Evolutionary conservation across 2,113 vertebrate species (phyloP).

Genomic region (Dasyprocta punctata): DNA sequence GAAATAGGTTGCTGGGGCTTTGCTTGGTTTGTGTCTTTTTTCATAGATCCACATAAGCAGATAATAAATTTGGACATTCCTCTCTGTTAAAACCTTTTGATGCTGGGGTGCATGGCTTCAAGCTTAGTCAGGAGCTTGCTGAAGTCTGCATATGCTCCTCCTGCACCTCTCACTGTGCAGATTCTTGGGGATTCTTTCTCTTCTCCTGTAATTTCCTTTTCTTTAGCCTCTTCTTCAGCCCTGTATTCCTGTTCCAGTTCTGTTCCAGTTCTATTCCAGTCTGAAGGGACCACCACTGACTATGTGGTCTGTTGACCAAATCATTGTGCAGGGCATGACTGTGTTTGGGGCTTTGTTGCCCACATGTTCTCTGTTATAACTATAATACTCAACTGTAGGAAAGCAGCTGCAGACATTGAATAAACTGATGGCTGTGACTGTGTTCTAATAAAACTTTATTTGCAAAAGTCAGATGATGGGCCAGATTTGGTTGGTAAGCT

Average conservation of each 20-base stretch:
- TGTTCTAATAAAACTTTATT: constrained; percentile 42
- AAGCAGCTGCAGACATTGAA: background rate
- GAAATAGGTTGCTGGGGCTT: background rate
- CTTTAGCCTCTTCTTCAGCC: background rate
- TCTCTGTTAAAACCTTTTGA: background rate
- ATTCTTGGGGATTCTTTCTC: background rate
- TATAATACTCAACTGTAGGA: background rate
- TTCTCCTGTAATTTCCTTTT: background rate
- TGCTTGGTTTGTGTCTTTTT: background rate
- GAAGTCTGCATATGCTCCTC: background rate
- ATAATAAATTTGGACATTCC: background rate
- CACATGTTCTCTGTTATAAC: background rate
- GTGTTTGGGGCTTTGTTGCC: background rate
- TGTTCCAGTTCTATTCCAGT: background rate
- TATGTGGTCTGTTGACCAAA: background rate
- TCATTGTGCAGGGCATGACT: too few species aligned
- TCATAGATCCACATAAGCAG: background rate
- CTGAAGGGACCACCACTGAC: background rate
- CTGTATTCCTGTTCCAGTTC: too few species aligned
- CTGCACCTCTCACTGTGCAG: rapidly evolving
- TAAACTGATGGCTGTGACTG: background rate
- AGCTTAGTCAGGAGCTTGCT: background rate
- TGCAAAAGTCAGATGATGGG: background rate
- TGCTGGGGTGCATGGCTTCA: background rate
- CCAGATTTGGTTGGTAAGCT: background rate